phyloP scores from a whole-genome alignment of 2,113 vertebrate species.

The Vulpes ferrilata region DNA sequence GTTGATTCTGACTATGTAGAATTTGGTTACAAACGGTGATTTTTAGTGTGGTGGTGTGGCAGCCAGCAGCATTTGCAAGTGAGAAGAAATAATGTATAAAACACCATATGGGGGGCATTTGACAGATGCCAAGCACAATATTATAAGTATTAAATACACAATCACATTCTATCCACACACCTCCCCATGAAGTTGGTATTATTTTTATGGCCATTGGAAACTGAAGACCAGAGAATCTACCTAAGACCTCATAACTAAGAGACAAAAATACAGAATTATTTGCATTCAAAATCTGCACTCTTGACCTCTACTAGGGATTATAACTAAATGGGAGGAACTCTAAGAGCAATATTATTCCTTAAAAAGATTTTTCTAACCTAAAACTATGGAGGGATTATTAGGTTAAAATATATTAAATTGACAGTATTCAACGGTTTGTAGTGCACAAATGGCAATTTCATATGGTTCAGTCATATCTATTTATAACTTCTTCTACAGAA shows the following conservation, averaged over 20 bases:
- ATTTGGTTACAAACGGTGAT: neutral
- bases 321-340: neutral
- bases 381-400: slow-evolving; percentile 3
- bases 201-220: neutral
- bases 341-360: neutral
- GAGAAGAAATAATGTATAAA: slow-evolving; percentile 54
- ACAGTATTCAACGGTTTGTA: neutral
- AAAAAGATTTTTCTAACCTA: slow-evolving; percentile 39
- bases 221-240: neutral
- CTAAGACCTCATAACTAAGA: neutral
- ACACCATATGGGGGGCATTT: neutral
- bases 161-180: neutral
- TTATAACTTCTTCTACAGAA: slow-evolving; percentile 20
- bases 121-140: neutral
- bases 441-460: slow-evolving; percentile 20
- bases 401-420: neutral
- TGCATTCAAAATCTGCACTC: neutral
- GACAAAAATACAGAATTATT: neutral
- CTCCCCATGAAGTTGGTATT: neutral
- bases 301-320: neutral
- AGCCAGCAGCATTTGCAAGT: slow-evolving; percentile 32
- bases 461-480: neutral
- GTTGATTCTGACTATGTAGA: neutral
- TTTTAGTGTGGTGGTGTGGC: neutral
- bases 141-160: neutral